phyloP scores from a whole-genome alignment of 2,797 vertebrate species.

The Phrynocephalus forsythii region DNA sequence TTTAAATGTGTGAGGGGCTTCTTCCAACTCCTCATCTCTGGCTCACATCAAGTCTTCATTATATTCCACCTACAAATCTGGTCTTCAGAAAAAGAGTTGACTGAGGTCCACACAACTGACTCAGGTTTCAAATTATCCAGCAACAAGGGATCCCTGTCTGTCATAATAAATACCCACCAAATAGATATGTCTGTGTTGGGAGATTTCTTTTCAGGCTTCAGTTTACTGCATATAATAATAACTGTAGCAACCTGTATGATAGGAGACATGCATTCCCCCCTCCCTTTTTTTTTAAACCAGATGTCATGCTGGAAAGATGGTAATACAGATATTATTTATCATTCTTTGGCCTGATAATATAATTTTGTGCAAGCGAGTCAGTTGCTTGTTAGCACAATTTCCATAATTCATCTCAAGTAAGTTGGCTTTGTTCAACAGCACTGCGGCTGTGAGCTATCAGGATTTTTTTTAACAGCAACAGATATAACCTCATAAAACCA shows the following conservation, averaged over 20 bases:
- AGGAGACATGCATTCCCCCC: background rate
- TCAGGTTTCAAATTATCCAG: slow-evolving; percentile 1
- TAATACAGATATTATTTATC: background rate
- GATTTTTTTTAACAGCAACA: too few species aligned
- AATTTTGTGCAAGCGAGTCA: slow-evolving; percentile 20
- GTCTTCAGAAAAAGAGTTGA: background rate
- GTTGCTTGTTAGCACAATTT: slow-evolving; percentile 15
- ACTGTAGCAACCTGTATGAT: slow-evolving; percentile 10
- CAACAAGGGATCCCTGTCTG: background rate
- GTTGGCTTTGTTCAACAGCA: slow-evolving; percentile 1
- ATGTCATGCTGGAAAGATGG: slow-evolving; percentile 16
- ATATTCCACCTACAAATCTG: background rate
- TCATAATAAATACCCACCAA: slow-evolving; percentile 1
- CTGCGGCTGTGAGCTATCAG: background rate
- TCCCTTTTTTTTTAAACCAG: background rate
- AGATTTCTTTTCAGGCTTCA: slow-evolving; percentile 14
- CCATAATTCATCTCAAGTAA: slow-evolving; percentile 19
- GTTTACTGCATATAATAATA: slow-evolving; percentile 2
- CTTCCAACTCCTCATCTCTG: background rate
- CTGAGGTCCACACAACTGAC: background rate
- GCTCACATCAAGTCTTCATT: background rate
- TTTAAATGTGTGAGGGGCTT: background rate
- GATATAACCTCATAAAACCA: background rate
- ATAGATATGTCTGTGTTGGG: background rate
- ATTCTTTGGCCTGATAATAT: slow-evolving; percentile 7